Conservation (phyloP, 2,797 vertebrate species). For the Pagetopsis macropterus region DNA sequence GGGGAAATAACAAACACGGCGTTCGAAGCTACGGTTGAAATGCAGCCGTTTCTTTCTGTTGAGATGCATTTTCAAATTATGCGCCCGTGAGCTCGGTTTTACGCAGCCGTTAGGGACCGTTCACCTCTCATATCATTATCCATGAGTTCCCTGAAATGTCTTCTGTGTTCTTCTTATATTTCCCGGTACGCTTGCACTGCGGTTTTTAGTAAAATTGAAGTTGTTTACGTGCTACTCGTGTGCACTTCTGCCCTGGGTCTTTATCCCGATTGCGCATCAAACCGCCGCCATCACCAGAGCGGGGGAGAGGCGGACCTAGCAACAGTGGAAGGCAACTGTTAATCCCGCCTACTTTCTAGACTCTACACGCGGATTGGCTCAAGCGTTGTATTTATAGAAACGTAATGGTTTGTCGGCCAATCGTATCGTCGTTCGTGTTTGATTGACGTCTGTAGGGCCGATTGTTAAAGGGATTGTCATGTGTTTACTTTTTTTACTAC, state of each 20-base stretch:
- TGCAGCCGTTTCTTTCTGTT: slow-evolving; percentile 62
- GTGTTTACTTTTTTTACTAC: slow-evolving; percentile 47
- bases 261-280: slow-evolving; percentile 82
- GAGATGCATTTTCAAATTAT: slow-evolving; percentile 72
- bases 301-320: slow-evolving; percentile 54
- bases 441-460: slow-evolving; percentile 49
- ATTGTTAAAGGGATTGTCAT: slow-evolving; percentile 20
- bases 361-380: slow-evolving; percentile 48
- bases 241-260: slow-evolving; percentile 71
- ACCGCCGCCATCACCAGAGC: slow-evolving; percentile 82
- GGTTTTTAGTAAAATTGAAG: slow-evolving; percentile 54
- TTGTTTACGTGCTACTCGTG: slow-evolving; percentile 66
- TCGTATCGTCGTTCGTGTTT: slow-evolving; percentile 28
- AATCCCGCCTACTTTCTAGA: slow-evolving; percentile 44
- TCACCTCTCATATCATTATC: slow-evolving; percentile 25
- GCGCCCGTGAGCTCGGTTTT: slow-evolving; percentile 77
- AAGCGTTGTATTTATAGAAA: slow-evolving; percentile 6
- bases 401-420: slow-evolving; percentile 39
- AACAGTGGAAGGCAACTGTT: slow-evolving; percentile 35
- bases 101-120: slow-evolving; percentile 52
- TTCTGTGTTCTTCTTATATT: slow-evolving; percentile 38
- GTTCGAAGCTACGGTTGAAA: slow-evolving; percentile 65
- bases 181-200: background rate
- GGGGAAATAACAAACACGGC: slow-evolving; percentile 60
- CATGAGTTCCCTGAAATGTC: slow-evolving; percentile 69